phyloP scores from a whole-genome alignment of 2,113 vertebrate species.

The Enhydra lutris region DNA sequence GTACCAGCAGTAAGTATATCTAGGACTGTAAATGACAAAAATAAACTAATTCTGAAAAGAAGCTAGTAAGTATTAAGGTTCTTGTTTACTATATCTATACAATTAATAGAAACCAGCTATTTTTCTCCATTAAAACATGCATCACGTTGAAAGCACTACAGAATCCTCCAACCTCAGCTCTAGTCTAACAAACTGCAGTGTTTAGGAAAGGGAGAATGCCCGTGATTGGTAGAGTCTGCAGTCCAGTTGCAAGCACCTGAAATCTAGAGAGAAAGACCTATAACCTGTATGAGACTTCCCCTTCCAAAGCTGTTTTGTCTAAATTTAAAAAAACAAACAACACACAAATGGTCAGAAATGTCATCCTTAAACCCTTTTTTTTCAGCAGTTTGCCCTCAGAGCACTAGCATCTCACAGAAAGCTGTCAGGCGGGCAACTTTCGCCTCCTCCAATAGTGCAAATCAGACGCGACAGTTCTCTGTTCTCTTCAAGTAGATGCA shows the following conservation, averaged over 20 bases:
- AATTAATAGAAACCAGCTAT: constrained; percentile 99
- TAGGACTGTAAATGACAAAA: constrained; percentile 92
- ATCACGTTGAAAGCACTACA: constrained; percentile 87
- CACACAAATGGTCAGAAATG: constrained; percentile 74
- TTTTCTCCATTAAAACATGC: constrained; percentile 89
- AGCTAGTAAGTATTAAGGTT: constrained; percentile 90
- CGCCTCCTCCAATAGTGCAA: constrained; percentile 89
- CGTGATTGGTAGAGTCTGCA: constrained; percentile 84
- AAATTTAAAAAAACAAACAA: constrained; percentile 60
- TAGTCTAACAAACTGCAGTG: constrained; percentile 89
- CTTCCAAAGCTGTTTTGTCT: constrained; percentile 79
- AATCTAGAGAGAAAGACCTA: constrained; percentile 83
- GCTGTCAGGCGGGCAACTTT: constrained; percentile 81
- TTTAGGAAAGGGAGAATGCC: constrained; percentile 84
- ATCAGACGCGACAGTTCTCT: constrained; percentile 86
- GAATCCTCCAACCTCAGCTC: constrained; percentile 87
- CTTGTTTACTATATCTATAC: constrained; percentile 91
- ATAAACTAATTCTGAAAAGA: constrained; percentile 91
- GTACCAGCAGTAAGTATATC: constrained; percentile 99
- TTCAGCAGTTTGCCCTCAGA: constrained; percentile 86
- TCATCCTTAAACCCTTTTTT: constrained; percentile 79
- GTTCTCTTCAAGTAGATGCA: constrained; percentile 90
- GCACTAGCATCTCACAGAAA: constrained; percentile 77
- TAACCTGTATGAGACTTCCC: constrained; percentile 83
- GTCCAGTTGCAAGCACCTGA: constrained; percentile 85